These are phyloP conservation scores for Anodontia alba DNA, from an alignment of 2,888 invertebrate species.

Conservation along the genomic window DNA sequence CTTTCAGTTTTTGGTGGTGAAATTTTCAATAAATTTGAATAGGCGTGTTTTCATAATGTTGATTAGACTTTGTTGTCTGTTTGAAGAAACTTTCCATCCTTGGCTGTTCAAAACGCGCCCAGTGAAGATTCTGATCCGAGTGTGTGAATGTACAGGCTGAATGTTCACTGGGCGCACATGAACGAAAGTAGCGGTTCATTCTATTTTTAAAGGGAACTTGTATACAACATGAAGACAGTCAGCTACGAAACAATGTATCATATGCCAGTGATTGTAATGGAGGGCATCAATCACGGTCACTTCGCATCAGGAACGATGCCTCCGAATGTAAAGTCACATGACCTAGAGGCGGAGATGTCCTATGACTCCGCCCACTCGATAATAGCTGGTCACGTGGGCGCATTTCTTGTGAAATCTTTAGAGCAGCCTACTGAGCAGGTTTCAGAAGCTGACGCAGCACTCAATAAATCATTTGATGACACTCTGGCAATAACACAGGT, in stretches of 20 bases:
- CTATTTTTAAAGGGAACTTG: constrained; percentile 51
- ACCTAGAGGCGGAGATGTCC: constrained; percentile 66
- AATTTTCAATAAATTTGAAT: no score
- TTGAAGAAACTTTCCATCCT: no score
- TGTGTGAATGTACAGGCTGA: no score
- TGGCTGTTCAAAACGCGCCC: no score
- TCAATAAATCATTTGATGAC: background rate
- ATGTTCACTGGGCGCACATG: no score
- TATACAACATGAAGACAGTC: constrained; percentile 24
- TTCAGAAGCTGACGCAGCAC: background rate
- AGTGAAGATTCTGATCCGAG: no score
- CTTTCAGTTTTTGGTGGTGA: no score
- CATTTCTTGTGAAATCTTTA: constrained; percentile 61
- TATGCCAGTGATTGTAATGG: constrained; percentile 70
- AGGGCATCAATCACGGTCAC: constrained; percentile 69
- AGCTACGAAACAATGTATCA: constrained; percentile 47
- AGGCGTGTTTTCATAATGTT: no score
- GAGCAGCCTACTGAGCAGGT: constrained; percentile 23
- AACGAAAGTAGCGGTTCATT: no score
- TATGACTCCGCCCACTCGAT: constrained; percentile 56
- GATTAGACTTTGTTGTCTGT: no score
- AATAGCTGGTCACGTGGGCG: constrained; percentile 62
- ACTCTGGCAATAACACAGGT: constrained; percentile 4
- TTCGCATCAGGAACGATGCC: constrained; percentile 75
- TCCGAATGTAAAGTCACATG: constrained; percentile 60